These are phyloP conservation scores for Sminthopsis crassicaudata DNA, from an alignment of 2,113 vertebrate genomes.

Conservation along the genomic window DNA sequence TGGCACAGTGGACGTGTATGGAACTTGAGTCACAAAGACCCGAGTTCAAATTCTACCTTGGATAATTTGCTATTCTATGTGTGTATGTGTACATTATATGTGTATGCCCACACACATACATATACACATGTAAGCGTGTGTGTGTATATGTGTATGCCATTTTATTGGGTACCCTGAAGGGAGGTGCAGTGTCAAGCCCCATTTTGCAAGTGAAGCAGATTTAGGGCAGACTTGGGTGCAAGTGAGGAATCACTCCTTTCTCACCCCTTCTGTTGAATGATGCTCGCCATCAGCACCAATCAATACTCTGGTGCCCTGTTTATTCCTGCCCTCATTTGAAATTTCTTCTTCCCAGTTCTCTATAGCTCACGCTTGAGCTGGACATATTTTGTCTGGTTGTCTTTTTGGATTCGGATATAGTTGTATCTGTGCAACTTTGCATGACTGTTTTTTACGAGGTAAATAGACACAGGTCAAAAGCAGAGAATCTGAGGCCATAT, in stretches of 20 bases:
- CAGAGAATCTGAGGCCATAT: conserved; percentile 24
- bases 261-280: background rate
- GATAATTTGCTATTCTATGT: background rate
- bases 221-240: conserved; percentile 15
- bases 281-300: background rate
- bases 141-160: background rate
- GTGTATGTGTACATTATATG: background rate
- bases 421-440: conserved; percentile 6
- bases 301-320: background rate
- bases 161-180: background rate
- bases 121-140: too few species aligned
- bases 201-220: conserved; percentile 38
- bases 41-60: background rate
- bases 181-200: background rate
- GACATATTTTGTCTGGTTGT: background rate
- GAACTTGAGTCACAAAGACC: background rate
- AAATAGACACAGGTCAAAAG: background rate
- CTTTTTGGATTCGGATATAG: conserved; percentile 47
- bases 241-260: conserved; percentile 18
- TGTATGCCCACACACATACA: too few species aligned
- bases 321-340: background rate
- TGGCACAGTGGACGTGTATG: background rate
- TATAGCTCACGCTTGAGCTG: background rate
- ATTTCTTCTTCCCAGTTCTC: background rate
- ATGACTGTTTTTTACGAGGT: background rate